Conservation (phyloP, 2,113 vertebrate genomes). For the Budorcas taxicolor region DNA sequence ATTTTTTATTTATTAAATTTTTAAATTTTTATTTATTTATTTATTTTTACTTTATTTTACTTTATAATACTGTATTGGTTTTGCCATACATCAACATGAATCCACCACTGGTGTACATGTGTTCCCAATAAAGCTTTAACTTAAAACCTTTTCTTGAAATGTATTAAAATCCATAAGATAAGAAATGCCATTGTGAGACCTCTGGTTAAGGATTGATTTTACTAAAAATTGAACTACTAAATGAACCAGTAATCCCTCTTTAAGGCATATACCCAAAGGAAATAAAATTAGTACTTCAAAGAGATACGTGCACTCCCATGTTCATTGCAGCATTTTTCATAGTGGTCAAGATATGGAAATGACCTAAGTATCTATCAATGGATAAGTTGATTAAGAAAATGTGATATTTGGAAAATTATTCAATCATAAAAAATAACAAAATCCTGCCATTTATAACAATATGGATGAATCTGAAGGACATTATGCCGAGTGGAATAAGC, state of each 20-base stretch:
- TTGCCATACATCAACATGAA: too few species aligned
- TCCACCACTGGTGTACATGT: too few species aligned
- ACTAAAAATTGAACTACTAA: background rate
- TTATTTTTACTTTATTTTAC: too few species aligned
- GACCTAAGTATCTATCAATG: background rate
- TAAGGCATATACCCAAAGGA: background rate
- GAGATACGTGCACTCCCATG: background rate
- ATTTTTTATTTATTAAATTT: too few species aligned
- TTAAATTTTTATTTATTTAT: too few species aligned
- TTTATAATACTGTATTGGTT: too few species aligned
- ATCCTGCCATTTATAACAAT: background rate
- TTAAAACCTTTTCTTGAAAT: background rate
- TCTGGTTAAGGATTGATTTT: background rate
- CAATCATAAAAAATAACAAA: background rate
- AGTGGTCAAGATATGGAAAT: background rate
- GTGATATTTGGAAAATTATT: background rate
- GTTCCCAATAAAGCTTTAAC: background rate
- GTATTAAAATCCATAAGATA: constrained; percentile 20
- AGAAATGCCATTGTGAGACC: background rate
- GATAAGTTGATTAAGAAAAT: background rate
- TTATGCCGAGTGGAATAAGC: background rate
- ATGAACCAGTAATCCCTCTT: background rate
- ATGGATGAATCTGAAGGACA: background rate
- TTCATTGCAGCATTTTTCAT: background rate
- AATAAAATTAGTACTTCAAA: background rate